Conservation (phyloP, 2,888 invertebrate genomes). For the Sesamia inferens region DNA sequence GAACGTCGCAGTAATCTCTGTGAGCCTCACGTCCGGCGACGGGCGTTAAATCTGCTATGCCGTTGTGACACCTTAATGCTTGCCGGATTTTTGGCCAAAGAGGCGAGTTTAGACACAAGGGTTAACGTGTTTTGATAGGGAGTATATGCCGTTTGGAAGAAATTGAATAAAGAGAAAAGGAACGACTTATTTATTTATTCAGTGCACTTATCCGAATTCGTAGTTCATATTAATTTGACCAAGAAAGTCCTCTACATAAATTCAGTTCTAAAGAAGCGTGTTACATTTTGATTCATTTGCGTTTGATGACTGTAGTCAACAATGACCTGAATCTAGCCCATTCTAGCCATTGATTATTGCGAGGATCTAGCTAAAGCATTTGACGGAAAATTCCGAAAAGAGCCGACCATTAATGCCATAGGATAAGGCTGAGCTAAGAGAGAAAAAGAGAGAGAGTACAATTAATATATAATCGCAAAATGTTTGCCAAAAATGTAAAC, state of each 20-base stretch:
- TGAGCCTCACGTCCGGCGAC: constrained; percentile 61
- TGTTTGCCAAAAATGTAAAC: not conserved
- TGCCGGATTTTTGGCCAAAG: constrained; percentile 62
- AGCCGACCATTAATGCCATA: not conserved
- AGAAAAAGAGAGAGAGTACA: no score
- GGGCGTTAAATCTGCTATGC: constrained; percentile 71
- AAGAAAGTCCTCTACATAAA: not conserved
- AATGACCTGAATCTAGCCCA: not conserved
- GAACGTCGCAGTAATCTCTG: constrained; percentile 65
- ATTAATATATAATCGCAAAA: no score
- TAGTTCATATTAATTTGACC: not conserved
- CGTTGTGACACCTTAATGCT: constrained; percentile 77
- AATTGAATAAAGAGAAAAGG: no score
- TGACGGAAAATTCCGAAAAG: not conserved
- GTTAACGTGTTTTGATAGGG: not conserved
- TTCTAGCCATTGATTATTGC: not conserved
- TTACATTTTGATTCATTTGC: not conserved
- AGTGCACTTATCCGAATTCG: not conserved
- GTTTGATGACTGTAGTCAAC: not conserved
- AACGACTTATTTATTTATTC: not conserved
- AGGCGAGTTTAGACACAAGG: constrained; percentile 22
- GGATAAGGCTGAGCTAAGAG: not conserved
- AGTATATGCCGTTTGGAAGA: not conserved
- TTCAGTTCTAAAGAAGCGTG: not conserved
- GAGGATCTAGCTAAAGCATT: not conserved